Evolutionary conservation across 2,888 invertebrate genomes (phyloP).

Genomic region (Julus scandinavius): DNA sequence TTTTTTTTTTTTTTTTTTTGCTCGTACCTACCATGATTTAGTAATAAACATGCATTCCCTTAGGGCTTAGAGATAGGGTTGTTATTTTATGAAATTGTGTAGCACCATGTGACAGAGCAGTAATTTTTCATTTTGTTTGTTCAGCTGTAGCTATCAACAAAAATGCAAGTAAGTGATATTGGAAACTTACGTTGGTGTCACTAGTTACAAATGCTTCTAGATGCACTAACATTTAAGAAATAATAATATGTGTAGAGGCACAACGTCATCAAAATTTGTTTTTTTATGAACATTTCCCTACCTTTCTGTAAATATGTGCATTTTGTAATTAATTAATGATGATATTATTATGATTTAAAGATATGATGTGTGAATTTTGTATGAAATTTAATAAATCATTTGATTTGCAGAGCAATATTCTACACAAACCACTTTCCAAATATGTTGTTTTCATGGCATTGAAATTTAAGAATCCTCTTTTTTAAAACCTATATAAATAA

Average conservation of each 20-base stretch:
- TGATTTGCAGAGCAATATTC: no score
- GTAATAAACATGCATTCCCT: neutral
- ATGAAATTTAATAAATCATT: no score
- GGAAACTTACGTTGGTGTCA: neutral
- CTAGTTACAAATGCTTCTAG: constrained; percentile 23
- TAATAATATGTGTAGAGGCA: neutral
- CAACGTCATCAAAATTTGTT: neutral
- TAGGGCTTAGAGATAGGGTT: constrained; percentile 19
- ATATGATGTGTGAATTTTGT: no score
- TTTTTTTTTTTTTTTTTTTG: neutral
- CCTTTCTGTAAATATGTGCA: no score
- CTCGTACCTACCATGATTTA: neutral
- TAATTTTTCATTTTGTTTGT: constrained; percentile 36
- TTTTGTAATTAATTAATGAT: no score
- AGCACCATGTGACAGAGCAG: neutral
- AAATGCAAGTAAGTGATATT: constrained; percentile 37
- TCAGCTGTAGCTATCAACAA: constrained; percentile 45
- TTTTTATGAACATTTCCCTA: neutral
- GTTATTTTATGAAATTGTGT: neutral
- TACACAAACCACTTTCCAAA: no score
- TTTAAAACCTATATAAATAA: neutral
- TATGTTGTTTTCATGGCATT: no score
- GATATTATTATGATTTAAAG: no score
- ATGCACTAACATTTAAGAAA: constrained; percentile 27
- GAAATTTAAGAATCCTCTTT: no score